Conservation (phyloP, 2,888 invertebrate genomes). For the Hoplodrina blanda region DNA sequence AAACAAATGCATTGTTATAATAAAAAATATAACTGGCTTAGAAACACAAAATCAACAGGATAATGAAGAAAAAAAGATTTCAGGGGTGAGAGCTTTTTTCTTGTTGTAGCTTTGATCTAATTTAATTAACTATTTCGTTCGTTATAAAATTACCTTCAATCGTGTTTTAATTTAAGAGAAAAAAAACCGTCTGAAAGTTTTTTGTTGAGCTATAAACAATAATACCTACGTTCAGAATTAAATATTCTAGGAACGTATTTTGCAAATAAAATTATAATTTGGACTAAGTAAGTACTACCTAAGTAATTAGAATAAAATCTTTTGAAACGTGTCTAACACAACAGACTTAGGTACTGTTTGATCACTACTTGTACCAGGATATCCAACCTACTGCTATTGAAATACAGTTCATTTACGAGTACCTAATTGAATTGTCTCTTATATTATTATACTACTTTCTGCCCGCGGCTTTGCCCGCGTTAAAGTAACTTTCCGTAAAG, state of each 20-base stretch:
- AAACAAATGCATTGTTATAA: background rate
- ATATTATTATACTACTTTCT: too few relatives aligned
- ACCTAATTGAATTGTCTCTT: too few relatives aligned
- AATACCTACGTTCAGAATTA: background rate
- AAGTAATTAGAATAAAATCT: constrained; percentile 4
- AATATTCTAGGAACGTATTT: constrained; percentile 2
- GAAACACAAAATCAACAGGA: background rate
- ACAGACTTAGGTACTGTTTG: background rate
- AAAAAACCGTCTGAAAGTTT: background rate
- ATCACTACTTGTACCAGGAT: too few relatives aligned
- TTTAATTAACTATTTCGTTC: background rate
- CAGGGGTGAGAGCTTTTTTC: too few relatives aligned
- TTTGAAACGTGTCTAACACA: background rate
- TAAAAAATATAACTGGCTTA: background rate
- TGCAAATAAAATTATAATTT: background rate
- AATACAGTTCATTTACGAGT: too few relatives aligned
- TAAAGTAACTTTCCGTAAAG: too few relatives aligned
- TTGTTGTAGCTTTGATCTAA: background rate
- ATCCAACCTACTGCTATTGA: too few relatives aligned
- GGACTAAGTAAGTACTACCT: background rate
- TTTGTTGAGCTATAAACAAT: background rate
- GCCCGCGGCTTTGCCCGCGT: too few relatives aligned
- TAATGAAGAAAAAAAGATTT: too few relatives aligned
- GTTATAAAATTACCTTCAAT: constrained; percentile 7
- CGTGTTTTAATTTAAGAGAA: constrained; percentile 7